These are phyloP conservation scores for Avahi laniger DNA, from an alignment of 2,797 vertebrate species.

Conservation along the genomic window DNA sequence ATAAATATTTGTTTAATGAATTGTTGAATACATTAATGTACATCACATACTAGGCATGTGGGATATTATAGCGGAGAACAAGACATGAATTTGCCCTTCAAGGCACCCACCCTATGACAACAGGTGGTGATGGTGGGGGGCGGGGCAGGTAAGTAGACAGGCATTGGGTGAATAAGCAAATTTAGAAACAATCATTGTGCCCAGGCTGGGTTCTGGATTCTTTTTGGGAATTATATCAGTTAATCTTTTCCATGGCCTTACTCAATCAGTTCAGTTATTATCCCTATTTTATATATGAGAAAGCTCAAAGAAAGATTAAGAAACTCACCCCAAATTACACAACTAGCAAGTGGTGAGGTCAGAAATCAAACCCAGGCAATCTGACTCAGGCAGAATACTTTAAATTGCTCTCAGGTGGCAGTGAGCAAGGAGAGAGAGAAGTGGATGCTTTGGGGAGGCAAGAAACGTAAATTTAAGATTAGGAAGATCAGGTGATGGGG, in stretches of 20 bases:
- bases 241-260: background rate
- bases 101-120: background rate
- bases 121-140: rapidly evolving
- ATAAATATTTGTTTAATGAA: constrained; percentile 41
- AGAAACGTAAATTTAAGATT: background rate
- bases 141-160: too few relatives aligned
- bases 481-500: background rate
- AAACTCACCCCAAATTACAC: background rate
- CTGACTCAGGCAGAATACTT: background rate
- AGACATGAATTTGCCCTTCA: background rate
- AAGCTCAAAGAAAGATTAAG: background rate
- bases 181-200: background rate
- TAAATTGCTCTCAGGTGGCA: background rate
- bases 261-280: background rate
- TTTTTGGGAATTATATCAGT: background rate
- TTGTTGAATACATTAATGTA: background rate
- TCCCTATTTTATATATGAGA: background rate
- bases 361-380: background rate
- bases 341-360: background rate
- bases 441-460: background rate
- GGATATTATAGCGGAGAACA: background rate
- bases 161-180: background rate
- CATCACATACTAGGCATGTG: background rate
- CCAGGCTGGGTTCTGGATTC: background rate
- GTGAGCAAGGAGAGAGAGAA: background rate